These are phyloP conservation scores for Drosophila suboccidentalis DNA, from an alignment of 2,888 invertebrate species.

Conservation along the genomic window DNA sequence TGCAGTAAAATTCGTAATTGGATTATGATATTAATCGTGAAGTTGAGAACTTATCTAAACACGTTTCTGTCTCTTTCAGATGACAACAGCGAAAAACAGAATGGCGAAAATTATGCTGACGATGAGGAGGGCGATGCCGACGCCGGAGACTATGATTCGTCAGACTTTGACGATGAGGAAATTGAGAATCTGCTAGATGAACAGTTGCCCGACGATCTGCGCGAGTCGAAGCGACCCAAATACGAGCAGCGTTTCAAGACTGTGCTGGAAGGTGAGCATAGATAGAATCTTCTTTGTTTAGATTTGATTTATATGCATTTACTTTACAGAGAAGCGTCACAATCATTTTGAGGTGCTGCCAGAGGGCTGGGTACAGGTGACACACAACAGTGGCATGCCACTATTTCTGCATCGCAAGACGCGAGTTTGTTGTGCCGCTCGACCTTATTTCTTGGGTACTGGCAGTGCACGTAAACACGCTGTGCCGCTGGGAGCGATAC, in stretches of 20 bases:
- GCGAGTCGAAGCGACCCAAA: slow-evolving; percentile 88
- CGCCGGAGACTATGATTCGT: slow-evolving; percentile 78
- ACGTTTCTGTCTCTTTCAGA: slow-evolving; percentile 40
- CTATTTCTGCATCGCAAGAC: slow-evolving; percentile 95
- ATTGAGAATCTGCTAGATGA: slow-evolving; percentile 94
- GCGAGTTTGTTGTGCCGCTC: slow-evolving; percentile 95
- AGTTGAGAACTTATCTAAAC: slow-evolving; percentile 17
- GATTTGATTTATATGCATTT: background rate
- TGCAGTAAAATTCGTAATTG: background rate
- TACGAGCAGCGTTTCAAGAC: slow-evolving; percentile 92
- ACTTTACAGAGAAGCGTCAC: slow-evolving; percentile 89
- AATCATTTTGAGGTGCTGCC: slow-evolving; percentile 98
- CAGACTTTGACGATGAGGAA: slow-evolving; percentile 91
- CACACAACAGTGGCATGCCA: slow-evolving; percentile 98
- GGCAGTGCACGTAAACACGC: slow-evolving; percentile 97
- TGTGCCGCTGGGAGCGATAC: slow-evolving; percentile 97
- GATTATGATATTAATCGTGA: background rate
- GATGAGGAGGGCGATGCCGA: slow-evolving; percentile 66
- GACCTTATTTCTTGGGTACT: slow-evolving; percentile 98
- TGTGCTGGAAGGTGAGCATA: slow-evolving; percentile 89
- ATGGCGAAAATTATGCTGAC: slow-evolving; percentile 55
- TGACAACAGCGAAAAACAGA: slow-evolving; percentile 60
- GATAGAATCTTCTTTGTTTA: background rate
- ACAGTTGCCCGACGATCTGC: slow-evolving; percentile 90
- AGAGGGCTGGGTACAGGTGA: slow-evolving; percentile 98